Evolutionary conservation across 2,113 vertebrate genomes (phyloP).

Genomic region (Merops nubicus): DNA sequence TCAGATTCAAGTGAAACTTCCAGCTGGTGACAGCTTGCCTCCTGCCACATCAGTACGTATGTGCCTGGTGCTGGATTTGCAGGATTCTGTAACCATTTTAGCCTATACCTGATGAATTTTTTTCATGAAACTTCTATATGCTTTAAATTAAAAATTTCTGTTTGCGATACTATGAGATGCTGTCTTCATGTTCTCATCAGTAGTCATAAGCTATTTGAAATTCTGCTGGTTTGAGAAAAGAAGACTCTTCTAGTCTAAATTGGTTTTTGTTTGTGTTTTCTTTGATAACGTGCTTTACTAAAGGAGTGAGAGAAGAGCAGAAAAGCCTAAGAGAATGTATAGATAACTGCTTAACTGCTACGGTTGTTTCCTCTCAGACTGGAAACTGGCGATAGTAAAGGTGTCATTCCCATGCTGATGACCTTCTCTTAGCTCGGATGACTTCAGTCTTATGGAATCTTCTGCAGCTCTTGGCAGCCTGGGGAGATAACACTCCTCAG

Average conservation of each 20-base stretch:
- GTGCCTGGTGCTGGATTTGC: not conserved
- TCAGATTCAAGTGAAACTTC: not conserved
- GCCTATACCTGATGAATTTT: not conserved
- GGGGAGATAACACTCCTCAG: not conserved
- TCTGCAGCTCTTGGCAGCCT: not conserved
- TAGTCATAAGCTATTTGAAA: not conserved
- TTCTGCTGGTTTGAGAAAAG: not conserved
- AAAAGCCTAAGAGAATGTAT: not conserved
- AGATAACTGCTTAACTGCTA: not conserved
- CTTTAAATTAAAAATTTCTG: conserved; percentile 34
- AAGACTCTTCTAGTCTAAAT: not conserved
- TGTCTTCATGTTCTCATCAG: not conserved
- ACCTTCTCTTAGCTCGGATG: not conserved
- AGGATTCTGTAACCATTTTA: not conserved
- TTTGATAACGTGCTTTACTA: not conserved
- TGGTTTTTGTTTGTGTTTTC: conserved; percentile 25
- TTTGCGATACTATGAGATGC: not conserved
- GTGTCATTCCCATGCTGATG: not conserved
- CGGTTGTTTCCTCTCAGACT: not conserved
- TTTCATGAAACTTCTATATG: not conserved
- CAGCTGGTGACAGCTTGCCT: conserved; percentile 14
- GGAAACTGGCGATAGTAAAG: not conserved
- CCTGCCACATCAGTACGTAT: not conserved
- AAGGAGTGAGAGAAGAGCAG: conserved; percentile 7
- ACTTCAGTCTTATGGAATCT: conserved; percentile 58